A percentile compares a stretch with the other conserved stretches of the same genome.
Evolutionary conservation across 2,888 invertebrate genomes (phyloP).

Genomic region (Autographa pulchrina): DNA sequence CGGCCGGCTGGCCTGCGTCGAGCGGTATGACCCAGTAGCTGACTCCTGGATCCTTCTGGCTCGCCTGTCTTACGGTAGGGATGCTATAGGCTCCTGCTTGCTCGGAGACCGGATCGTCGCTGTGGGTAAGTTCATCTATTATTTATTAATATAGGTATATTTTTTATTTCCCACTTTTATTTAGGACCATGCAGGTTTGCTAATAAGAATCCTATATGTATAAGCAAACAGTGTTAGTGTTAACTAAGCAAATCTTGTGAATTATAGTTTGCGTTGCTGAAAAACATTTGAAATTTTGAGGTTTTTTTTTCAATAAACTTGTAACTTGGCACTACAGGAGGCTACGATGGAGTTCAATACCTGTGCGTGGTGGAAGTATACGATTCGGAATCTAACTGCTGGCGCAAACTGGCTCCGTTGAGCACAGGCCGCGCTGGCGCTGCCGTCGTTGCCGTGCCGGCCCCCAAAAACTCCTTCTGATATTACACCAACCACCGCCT

Average conservation of each 20-base stretch:
- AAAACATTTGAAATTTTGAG: neutral
- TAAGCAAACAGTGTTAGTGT: too few species aligned
- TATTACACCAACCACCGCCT: conserved; percentile 62
- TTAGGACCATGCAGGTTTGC: too few species aligned
- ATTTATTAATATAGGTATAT: too few species aligned
- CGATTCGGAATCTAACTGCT: conserved; percentile 94
- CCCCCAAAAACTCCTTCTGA: conserved; percentile 80
- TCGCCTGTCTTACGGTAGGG: conserved; percentile 94
- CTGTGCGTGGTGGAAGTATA: conserved; percentile 96
- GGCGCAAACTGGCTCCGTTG: conserved; percentile 94
- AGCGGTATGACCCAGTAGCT: conserved; percentile 94
- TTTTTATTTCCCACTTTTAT: too few species aligned
- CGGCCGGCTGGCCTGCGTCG: conserved; percentile 96
- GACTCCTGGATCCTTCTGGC: conserved; percentile 97
- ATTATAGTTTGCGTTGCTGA: too few species aligned
- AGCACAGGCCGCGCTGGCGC: conserved; percentile 96
- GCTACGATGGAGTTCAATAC: conserved; percentile 97
- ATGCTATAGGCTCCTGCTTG: conserved; percentile 96
- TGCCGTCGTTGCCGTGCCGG: conserved; percentile 93
- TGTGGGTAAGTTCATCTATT: conserved; percentile 90
- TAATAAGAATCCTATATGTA: too few species aligned
- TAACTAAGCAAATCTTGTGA: too few species aligned
- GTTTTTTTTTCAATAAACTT: neutral
- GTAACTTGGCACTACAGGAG: conserved; percentile 88
- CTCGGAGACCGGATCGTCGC: conserved; percentile 95